These are phyloP conservation scores for Galago senegalensis DNA, from an alignment of 2,797 vertebrate genomes.

Conservation along the genomic window DNA sequence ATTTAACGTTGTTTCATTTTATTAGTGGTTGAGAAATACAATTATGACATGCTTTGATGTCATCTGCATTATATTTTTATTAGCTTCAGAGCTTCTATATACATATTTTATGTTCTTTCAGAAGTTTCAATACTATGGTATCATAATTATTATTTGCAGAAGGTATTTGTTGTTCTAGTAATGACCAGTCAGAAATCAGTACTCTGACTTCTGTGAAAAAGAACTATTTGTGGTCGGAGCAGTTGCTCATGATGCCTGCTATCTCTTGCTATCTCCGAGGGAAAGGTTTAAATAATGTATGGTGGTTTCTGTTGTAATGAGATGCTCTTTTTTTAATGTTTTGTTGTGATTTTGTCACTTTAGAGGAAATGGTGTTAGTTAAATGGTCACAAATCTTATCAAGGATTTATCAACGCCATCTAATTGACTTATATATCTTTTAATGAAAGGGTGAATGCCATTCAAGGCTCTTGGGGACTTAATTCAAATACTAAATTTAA, in stretches of 20 bases:
- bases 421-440: conserved; percentile 71
- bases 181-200: conserved; percentile 56
- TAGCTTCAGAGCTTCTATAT: conserved; percentile 52
- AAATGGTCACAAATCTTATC: conserved; percentile 71
- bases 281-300: conserved; percentile 78
- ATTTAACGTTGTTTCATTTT: conserved; percentile 77
- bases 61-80: conserved; percentile 67
- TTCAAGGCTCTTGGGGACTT: conserved; percentile 62
- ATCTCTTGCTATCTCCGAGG: conserved; percentile 57
- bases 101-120: conserved; percentile 75
- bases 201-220: neutral
- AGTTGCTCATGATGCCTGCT: conserved; percentile 19
- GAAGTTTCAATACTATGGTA: conserved; percentile 46
- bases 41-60: conserved; percentile 72
- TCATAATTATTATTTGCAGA: conserved; percentile 79
- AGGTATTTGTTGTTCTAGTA: conserved; percentile 57
- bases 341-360: conserved; percentile 79
- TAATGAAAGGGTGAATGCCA: conserved; percentile 28
- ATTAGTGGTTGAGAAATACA: conserved; percentile 44
- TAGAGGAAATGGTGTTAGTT: conserved; percentile 68
- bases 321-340: conserved; percentile 62
- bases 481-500: conserved; percentile 76
- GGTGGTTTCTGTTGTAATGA: conserved; percentile 73
- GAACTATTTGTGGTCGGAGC: conserved; percentile 58
- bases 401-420: conserved; percentile 52